Percentiles rank a stretch among this genome's conserved stretches.
Evolutionary conservation across 2,888 invertebrate genomes (phyloP).

Genomic region (Drosophila borborema): DNA sequence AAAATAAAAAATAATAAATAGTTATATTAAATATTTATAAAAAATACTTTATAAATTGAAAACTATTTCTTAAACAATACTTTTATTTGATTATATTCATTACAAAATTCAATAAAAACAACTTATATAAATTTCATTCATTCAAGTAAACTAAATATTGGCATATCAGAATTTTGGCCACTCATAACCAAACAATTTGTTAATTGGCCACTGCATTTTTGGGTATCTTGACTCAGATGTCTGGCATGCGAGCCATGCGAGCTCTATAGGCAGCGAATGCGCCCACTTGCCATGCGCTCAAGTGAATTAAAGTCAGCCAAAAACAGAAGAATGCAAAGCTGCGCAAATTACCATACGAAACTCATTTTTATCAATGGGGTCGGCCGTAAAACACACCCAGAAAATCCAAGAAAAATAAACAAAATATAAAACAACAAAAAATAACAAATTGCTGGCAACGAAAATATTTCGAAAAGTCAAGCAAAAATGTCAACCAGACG

Average conservation of each 20-base stretch:
- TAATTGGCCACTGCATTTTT: not conserved
- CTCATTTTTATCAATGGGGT: constrained; percentile 66
- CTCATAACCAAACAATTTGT: not conserved
- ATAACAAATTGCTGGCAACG: constrained; percentile 30
- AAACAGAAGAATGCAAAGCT: constrained; percentile 62
- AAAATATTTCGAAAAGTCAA: constrained; percentile 71
- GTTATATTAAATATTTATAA: too few relatives aligned
- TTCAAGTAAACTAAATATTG: not conserved
- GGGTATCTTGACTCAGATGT: constrained; percentile 26
- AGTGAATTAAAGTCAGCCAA: constrained; percentile 21
- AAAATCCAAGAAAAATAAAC: constrained; percentile 40
- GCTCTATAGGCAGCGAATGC: not conserved
- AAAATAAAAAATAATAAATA: too few relatives aligned
- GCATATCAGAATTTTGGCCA: not conserved
- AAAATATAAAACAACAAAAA: not conserved
- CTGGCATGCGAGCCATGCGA: constrained; percentile 16
- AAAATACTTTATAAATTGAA: too few relatives aligned
- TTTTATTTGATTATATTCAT: too few relatives aligned
- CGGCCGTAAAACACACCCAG: constrained; percentile 63
- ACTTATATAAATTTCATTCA: not conserved
- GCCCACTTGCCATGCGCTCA: constrained; percentile 34
- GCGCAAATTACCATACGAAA: constrained; percentile 72
- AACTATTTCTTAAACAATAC: too few relatives aligned
- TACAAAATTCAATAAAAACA: too few relatives aligned
- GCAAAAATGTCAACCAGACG: constrained; percentile 74